phyloP scores from a whole-genome alignment of 2,888 invertebrate genomes.

The Perdita meconis region DNA sequence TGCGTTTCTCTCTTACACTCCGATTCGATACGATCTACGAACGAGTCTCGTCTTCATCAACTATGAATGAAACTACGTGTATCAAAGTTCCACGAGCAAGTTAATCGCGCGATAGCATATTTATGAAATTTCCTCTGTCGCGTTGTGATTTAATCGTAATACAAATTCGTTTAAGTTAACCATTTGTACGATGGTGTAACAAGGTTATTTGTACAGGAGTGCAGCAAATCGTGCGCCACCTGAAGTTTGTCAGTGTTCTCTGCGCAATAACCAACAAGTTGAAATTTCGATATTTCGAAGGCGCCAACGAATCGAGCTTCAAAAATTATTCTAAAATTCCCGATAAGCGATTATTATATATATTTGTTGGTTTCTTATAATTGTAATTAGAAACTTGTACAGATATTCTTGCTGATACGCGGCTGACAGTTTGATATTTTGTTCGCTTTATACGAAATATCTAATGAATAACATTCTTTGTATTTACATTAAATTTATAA shows the following conservation, averaged over 20 bases:
- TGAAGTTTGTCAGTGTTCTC: slow-evolving; percentile 62
- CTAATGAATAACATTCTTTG: no score
- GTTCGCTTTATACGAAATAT: no score
- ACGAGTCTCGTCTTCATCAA: slow-evolving; percentile 8
- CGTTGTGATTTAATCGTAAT: slow-evolving; percentile 23
- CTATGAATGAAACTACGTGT: slow-evolving; percentile 8
- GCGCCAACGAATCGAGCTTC: no score
- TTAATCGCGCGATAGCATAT: background rate
- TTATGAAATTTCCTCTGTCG: background rate
- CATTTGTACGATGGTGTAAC: slow-evolving; percentile 37
- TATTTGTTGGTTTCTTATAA: no score
- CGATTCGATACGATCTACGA: slow-evolving; percentile 20
- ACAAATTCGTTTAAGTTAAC: slow-evolving; percentile 38
- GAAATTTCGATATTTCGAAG: slow-evolving; percentile 37
- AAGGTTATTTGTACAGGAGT: slow-evolving; percentile 68
- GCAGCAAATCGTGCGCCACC: slow-evolving; percentile 46
- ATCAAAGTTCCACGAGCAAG: background rate
- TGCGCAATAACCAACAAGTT: slow-evolving; percentile 47
- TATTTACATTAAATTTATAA: no score
- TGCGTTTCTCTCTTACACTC: slow-evolving; percentile 14
- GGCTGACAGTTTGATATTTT: no score
- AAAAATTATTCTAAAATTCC: no score
- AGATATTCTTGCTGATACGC: no score
- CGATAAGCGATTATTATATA: no score
- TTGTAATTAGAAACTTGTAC: no score